Base-by-base conservation (phyloP, 2,113 vertebrate species). In the Chlorodrepanis virens region DNA sequence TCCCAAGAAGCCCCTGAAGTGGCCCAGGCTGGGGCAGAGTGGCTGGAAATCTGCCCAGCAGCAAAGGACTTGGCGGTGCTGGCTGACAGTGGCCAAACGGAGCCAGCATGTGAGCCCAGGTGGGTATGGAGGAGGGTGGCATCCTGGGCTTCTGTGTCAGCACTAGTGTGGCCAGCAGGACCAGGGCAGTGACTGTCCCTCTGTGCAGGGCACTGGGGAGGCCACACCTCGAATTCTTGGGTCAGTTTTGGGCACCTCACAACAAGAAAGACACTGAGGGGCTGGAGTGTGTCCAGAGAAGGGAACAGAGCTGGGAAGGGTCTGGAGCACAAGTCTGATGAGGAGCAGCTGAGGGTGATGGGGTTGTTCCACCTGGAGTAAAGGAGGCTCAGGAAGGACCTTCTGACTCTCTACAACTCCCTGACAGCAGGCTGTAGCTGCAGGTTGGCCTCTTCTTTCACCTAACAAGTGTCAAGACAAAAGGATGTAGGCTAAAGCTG, bases 71-170 rank as follows among this genome's bases (percentile, higher is more conserved):
- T 28, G 39, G 6, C 1, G 2, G 1, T 20, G 47, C 18, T 15
- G 28, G 39, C 10, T 0, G 0, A n/a, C 4, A 40, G n/a, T 0
- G 2, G 56, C 19, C 3, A 2, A 78, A 47, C 0, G 0, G 28
- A 72, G 9, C 17, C 0, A 0, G 14, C 0, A 0, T n/a, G 49
- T 56, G n/a, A n/a, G 49, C n/a, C 85, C 76, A 27, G 4, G 3
- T 35, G 31, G 25, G 5, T 3, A 27, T 7, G 25, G 22, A 15
- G 13, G 17, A 4, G 1, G 0, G 4, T 25, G 65, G 13, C 10
- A 2, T 11, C 10, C 29, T 64, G 65, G 29, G 5, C 5, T 35
- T 35, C 35, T 72, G 50, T 63, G 33, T 17, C 11, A 56, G 35
- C 50, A 18, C 1, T 0, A 4, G 49, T 9, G 40, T 40, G 57